Conservation (phyloP, 2,113 vertebrate species). For the Ptyas mucosa region DNA sequence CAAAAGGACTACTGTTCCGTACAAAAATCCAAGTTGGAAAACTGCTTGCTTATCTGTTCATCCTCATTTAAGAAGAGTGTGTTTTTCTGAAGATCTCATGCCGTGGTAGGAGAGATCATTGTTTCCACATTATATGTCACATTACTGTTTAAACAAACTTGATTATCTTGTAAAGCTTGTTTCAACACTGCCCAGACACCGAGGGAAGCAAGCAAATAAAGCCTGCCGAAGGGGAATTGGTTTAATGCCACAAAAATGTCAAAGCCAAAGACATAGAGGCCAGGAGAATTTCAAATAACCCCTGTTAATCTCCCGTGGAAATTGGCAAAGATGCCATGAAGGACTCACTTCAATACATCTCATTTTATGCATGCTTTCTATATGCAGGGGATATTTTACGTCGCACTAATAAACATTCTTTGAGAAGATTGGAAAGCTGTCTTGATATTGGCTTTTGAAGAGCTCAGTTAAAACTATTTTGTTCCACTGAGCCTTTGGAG, state of each 20-base stretch:
- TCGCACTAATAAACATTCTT: slow-evolving; percentile 6
- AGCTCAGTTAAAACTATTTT: neutral
- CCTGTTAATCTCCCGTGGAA: slow-evolving; percentile 19
- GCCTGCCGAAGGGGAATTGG: slow-evolving; percentile 4
- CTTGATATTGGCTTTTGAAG: neutral
- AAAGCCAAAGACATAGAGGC: slow-evolving; percentile 24
- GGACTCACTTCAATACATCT: neutral
- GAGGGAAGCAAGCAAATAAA: slow-evolving; percentile 7
- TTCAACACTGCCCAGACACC: slow-evolving; percentile 8
- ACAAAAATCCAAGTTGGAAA: neutral
- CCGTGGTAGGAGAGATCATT: slow-evolving; percentile 2
- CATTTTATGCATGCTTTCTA: neutral
- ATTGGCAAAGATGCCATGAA: slow-evolving; percentile 9
- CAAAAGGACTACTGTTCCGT: neutral
- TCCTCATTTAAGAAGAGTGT: slow-evolving; percentile 3
- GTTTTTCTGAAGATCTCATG: slow-evolving; percentile 6
- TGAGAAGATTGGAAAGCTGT: neutral
- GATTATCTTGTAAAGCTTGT: slow-evolving; percentile 25
- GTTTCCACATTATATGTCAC: slow-evolving; percentile 18
- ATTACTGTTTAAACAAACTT: slow-evolving; percentile 17
- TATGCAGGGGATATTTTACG: neutral
- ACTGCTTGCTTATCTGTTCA: neutral
- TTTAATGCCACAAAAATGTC: slow-evolving; percentile 13
- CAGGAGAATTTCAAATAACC: slow-evolving; percentile 21
- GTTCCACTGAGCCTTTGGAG: neutral